Evolutionary conservation across 2,113 vertebrate genomes (phyloP), one percentile per base, ranked within the genome.

Genomic region (Pseudorectes ferrugineus): DNA sequence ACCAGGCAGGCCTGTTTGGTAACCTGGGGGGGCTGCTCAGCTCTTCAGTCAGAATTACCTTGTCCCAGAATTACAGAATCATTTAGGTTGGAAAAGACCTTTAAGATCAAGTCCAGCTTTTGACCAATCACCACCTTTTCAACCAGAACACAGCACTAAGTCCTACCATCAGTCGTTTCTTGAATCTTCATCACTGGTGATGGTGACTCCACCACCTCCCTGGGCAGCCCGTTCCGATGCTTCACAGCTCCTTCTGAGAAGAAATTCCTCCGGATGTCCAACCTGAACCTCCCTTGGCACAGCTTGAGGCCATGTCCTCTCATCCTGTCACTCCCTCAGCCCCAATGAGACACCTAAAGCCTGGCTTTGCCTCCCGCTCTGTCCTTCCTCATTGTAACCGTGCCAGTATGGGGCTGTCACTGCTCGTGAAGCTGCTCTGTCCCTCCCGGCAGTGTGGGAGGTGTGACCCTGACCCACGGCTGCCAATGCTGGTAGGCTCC

Each of bases 381-480:
- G 7, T 46, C 43, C 52, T 71, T 38, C 26, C 43, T 24, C 45
- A 4, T 17, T 58, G 63, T 24, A 54, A 48, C 68, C 1, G 0
- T 31, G 33, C 40, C 15, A 3, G 16, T 7, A 6, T 52, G 65
- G 71, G 54, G n/a, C 45, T 66, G 35, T 38, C 28, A 14, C 66
- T 1, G 1, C n/a, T 26, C 6, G 1, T 48, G 66, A 40, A 66
- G 67, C 73, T 12, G 14, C 52, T 21, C 12, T 4, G 3, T 63
- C 46, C 73, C 29, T 54, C 6, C 3, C 0, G 0, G 42, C 51
- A 55, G 20, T 4, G 5, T 66, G 57, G 43, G 20, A 81, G 21
- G 23, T 0, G 0, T 49, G 65, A 68, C 59, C 16, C 14, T 28
- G 49, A 26, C 29, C 46, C 17, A 2, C 1, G 3, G 43, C 62